These are phyloP conservation scores for Hylomyscus alleni DNA, from an alignment of 2,797 vertebrate species.

Conservation along the genomic window DNA sequence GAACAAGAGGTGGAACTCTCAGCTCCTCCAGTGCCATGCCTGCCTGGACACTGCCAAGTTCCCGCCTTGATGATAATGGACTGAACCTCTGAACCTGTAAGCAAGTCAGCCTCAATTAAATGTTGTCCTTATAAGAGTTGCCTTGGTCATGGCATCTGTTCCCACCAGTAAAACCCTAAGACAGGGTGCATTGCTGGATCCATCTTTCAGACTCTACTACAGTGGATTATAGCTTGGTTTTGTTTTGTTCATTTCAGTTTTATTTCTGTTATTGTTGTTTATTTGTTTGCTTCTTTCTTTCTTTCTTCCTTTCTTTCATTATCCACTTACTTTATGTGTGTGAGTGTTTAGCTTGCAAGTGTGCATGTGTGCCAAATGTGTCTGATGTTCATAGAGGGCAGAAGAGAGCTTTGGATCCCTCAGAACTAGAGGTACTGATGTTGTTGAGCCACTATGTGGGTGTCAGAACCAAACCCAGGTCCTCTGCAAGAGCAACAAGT, in stretches of 20 bases:
- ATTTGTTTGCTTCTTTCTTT: not conserved
- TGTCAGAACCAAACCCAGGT: not conserved
- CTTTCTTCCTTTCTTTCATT: not conserved
- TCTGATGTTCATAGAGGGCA: not conserved
- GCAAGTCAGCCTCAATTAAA: not conserved
- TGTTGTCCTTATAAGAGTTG: not conserved
- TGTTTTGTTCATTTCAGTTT: not conserved
- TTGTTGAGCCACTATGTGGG: not conserved
- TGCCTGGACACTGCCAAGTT: not conserved
- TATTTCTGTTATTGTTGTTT: not conserved
- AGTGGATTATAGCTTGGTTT: not conserved
- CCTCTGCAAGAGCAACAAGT: not conserved
- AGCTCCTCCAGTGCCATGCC: not conserved
- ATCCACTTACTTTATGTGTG: not conserved
- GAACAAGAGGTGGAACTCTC: not conserved
- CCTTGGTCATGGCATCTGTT: not conserved
- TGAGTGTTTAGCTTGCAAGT: not conserved
- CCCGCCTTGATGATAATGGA: not conserved
- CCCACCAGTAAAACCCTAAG: not conserved
- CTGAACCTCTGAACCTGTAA: not conserved
- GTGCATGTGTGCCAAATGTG: not conserved
- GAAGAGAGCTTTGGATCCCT: not conserved
- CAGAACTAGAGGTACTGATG: not conserved
- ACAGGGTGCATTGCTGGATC: not conserved
- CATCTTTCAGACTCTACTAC: not conserved